Base-by-base conservation (phyloP, 2,113 vertebrate genomes). In the human (Homo sapiens) region DNA sequence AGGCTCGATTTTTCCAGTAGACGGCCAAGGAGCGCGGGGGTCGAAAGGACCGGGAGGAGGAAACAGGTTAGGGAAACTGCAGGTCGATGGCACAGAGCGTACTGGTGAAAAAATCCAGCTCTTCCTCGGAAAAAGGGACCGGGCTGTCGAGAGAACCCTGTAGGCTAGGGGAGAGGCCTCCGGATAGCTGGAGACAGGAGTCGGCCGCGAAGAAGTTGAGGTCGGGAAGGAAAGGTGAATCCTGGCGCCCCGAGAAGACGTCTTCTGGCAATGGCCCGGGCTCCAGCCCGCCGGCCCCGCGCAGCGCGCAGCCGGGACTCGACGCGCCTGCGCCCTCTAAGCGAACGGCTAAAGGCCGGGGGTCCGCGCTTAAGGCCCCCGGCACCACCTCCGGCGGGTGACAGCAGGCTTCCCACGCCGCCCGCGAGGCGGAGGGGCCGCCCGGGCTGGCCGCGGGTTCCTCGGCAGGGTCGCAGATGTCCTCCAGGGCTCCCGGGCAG, bases 21-120 rank as follows among this genome's bases (percentile, higher is more conserved):
- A 22, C 18, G 8, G 52, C 35, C 23, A 2, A 40, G 59, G 61
- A 50, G 83, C 16, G 57, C 25, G 5, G 22, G 50, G 17, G 4
- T 9, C 18, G 70, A 66, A 89, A 25, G 57, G 83, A 27, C 40
- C 40, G 2, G 30, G 40, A 50, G 32, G 45, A 64, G 40, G 78
- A 55, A 76, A 3, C 7, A 22, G 18, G 72, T 93, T 96, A 98
- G 10, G 99, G 99, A 97, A 99, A 99, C 96, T 99, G 98, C 82
- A 99, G 98, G 98, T 99, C 99, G 98, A 99, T 99, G 35, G 99
- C 98, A 98, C 99, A 99, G 97, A 99, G 98, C 70, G 99, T 99
- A 99, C 99, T 99, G 2, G 99, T 99, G 97, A 99, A 99, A 86
- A 99, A 98, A 96, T 99, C 99, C 98, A 99, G 98, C 97, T 99